Conservation (phyloP, 2,888 invertebrate species). For the Panzeria rudis region DNA sequence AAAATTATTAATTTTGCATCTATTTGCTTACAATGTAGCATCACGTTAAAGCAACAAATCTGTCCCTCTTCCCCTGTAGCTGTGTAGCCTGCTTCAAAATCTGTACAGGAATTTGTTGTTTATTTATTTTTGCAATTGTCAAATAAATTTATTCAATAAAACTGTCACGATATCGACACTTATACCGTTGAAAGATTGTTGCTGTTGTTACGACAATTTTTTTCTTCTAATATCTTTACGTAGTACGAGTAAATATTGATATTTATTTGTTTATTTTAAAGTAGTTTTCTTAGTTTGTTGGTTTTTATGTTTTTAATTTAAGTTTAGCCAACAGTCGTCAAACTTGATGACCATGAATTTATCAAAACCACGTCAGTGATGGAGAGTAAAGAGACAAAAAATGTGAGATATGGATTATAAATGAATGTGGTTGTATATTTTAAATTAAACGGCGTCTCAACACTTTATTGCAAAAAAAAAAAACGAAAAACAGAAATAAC, state of each 20-base stretch:
- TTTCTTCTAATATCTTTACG: conserved; percentile 9
- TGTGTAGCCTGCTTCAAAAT: not conserved
- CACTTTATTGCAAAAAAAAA: conserved; percentile 43
- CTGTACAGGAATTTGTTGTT: conserved; percentile 5
- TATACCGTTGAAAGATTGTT: conserved; percentile 53
- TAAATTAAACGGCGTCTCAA: conserved; percentile 57
- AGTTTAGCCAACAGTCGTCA: conserved; percentile 69
- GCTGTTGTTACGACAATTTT: conserved; percentile 24
- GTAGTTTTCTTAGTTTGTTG: conserved; percentile 33
- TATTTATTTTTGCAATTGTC: conserved; percentile 60
- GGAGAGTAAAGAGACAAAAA: conserved; percentile 44
- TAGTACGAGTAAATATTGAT: not conserved
- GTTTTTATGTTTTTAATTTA: conserved; percentile 2
- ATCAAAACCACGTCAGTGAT: conserved; percentile 68
- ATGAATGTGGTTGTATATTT: conserved; percentile 10
- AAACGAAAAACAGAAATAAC: not conserved
- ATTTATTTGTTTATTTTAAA: conserved; percentile 44
- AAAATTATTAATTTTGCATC: too few species aligned
- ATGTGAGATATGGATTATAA: conserved; percentile 47
- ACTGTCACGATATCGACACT: conserved; percentile 74
- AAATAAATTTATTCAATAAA: conserved; percentile 73
- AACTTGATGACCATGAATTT: conserved; percentile 74
- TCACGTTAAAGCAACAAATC: too few species aligned
- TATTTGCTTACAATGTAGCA: too few species aligned
- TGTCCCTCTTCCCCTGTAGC: not conserved